Conservation (phyloP, 2,113 vertebrate species). For the Atrichornis clamosus region DNA sequence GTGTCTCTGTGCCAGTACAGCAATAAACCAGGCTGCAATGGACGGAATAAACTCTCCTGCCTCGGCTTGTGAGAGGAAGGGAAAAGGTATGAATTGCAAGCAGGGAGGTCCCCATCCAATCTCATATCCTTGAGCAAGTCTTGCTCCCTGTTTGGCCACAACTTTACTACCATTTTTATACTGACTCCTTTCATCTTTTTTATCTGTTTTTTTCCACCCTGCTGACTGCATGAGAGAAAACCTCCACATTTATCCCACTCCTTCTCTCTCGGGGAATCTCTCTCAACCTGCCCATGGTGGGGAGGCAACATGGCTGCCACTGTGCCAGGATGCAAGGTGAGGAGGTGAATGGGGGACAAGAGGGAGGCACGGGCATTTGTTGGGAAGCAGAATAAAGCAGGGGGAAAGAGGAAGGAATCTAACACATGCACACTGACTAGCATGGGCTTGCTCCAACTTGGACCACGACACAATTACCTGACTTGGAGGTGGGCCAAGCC, state of each 20-base stretch:
- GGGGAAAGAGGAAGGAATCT: not conserved
- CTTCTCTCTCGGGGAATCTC: not conserved
- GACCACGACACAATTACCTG: constrained; percentile 6
- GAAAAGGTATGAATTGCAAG: not conserved
- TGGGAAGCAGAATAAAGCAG: not conserved
- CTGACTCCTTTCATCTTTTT: not conserved
- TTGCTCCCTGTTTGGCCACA: not conserved
- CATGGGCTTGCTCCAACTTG: constrained; percentile 35
- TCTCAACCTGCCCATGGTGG: fast-evolving
- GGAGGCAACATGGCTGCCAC: constrained; percentile 7
- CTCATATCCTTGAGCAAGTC: not conserved
- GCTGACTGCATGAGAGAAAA: not conserved
- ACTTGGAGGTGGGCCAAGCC: constrained; percentile 34
- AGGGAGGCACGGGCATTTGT: not conserved
- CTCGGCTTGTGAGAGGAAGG: not conserved
- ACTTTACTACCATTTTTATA: not conserved
- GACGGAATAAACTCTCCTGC: not conserved
- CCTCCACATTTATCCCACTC: not conserved
- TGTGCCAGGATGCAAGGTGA: not conserved
- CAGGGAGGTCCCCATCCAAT: not conserved
- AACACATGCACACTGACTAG: not conserved
- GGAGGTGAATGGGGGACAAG: not conserved
- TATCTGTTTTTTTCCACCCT: not conserved
- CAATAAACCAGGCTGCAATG: not conserved
- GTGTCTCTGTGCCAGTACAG: not conserved